These are phyloP conservation scores for Sipha maydis DNA, from an alignment of 2,888 invertebrate species.

Conservation along the genomic window DNA sequence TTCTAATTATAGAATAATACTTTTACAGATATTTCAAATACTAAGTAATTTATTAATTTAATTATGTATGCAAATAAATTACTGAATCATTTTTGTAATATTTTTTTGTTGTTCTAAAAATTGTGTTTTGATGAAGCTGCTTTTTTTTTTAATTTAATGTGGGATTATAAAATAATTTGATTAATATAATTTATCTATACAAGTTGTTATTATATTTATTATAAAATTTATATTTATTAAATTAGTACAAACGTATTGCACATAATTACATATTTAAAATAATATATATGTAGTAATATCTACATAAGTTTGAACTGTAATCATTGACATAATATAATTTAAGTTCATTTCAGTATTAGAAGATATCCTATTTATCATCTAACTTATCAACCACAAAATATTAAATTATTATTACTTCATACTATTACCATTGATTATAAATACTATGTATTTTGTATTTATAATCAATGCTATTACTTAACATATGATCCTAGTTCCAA, in stretches of 20 bases:
- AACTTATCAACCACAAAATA: background rate
- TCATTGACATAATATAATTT: background rate
- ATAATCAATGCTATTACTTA: too few species aligned
- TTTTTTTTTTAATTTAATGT: background rate
- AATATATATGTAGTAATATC: background rate
- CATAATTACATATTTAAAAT: background rate
- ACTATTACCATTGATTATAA: too few species aligned
- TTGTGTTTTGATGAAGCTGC: background rate
- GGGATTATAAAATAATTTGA: background rate
- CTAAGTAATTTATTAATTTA: background rate
- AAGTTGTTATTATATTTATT: background rate
- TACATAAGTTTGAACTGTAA: background rate
- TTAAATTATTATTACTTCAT: background rate
- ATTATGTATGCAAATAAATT: background rate
- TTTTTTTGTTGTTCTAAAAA: background rate
- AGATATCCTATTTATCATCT: background rate
- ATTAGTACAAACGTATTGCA: background rate
- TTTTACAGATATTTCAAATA: background rate
- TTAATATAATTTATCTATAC: background rate
- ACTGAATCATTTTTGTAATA: background rate
- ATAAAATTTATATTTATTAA: background rate
- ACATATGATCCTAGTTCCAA: too few species aligned
- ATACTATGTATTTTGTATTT: too few species aligned
- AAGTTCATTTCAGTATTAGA: background rate
- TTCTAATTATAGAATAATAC: constrained; percentile 6